Evolutionary conservation across 2,113 vertebrate genomes (phyloP).

Genomic region (Gila orcuttii): DNA sequence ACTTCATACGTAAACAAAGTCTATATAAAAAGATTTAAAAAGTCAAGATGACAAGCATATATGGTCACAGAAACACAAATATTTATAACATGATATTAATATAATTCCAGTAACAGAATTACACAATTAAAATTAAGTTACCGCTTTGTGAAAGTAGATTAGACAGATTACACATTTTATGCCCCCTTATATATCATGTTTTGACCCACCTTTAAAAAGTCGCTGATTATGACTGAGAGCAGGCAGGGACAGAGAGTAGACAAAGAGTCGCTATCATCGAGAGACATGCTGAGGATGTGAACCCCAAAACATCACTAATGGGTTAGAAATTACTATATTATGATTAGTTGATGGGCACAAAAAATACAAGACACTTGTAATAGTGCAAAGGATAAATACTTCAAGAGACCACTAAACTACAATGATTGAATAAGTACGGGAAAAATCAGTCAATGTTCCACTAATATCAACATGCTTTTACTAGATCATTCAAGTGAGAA

Average conservation of each 20-base stretch:
- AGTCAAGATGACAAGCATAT: background rate
- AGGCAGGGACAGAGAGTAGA: conserved; percentile 46
- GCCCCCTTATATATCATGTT: background rate
- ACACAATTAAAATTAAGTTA: conserved; percentile 2
- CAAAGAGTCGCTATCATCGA: conserved; percentile 48
- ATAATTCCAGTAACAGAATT: background rate
- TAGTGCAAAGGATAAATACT: background rate
- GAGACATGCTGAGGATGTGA: conserved; percentile 28
- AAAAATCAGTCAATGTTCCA: background rate
- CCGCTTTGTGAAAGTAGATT: background rate
- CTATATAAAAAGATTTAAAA: background rate
- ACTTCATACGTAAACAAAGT: background rate
- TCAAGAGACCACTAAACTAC: background rate
- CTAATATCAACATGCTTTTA: conserved; percentile 26
- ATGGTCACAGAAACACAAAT: background rate
- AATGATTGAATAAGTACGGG: conserved; percentile 16
- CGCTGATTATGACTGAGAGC: conserved; percentile 60
- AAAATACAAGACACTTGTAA: background rate
- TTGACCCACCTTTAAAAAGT: conserved; percentile 63
- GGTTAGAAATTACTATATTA: conserved; percentile 18
- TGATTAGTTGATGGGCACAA: conserved; percentile 17
- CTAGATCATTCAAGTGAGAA: conserved; percentile 26
- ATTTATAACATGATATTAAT: background rate
- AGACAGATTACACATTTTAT: background rate
- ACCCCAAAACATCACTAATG: conserved; percentile 24